Evolutionary conservation across 2,888 invertebrate species (phyloP).

Genomic region (Carcina quercana): DNA sequence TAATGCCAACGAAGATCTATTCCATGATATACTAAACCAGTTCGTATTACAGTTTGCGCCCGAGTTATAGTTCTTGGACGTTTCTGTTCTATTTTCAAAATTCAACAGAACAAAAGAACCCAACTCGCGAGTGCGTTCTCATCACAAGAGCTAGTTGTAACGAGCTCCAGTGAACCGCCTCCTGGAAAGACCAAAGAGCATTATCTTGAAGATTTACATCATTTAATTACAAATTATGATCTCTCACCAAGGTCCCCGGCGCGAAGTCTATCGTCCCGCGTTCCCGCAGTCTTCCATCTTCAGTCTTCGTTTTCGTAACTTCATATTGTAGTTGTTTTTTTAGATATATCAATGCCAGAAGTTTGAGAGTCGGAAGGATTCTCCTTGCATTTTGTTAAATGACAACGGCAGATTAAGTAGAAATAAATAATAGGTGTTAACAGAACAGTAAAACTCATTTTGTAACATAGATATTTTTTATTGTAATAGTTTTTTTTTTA

Average conservation of each 20-base stretch:
- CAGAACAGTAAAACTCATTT: no score
- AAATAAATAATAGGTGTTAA: no score
- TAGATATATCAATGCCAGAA: no score
- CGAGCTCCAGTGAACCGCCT: constrained; percentile 15
- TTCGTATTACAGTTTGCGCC: not conserved
- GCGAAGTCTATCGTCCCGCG: constrained; percentile 13
- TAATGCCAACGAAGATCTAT: no score
- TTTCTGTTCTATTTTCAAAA: not conserved
- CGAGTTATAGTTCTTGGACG: not conserved
- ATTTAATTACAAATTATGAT: constrained; percentile 17
- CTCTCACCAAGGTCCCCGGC: constrained; percentile 33
- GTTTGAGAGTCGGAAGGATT: no score
- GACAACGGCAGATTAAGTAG: no score
- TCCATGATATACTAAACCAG: not conserved
- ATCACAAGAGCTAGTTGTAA: constrained; percentile 7
- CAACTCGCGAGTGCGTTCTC: not conserved
- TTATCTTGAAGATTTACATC: constrained; percentile 40
- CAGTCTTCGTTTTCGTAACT: constrained; percentile 3
- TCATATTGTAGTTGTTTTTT: no score
- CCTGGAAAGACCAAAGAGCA: constrained; percentile 65
- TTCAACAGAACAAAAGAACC: constrained; percentile 1
- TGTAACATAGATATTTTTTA: no score
- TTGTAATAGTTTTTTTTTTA: no score
- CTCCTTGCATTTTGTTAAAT: no score
- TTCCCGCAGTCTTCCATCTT: not conserved